Evolutionary conservation across 2,113 vertebrate genomes (phyloP), one percentile per base, ranked within the genome.

Genomic region (Scytalopus superciliaris): DNA sequence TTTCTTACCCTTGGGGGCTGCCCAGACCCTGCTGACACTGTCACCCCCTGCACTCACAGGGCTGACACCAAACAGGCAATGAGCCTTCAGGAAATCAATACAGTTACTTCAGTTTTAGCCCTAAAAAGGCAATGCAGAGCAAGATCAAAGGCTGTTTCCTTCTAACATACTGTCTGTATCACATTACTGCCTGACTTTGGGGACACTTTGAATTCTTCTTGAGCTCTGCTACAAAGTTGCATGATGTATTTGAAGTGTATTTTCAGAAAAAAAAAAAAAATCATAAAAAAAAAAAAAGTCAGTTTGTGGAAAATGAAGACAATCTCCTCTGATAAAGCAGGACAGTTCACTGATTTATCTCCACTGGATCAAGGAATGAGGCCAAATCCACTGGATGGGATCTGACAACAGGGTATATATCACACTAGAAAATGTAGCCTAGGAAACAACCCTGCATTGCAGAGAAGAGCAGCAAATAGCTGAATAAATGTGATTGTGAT

Each of bases 381-480:
- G 27, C 50, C 88, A 95, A 96, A 89, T 22, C 24, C 52, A 64
- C 25, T 27, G 82, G 72, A 63, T 40, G 37, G 55, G 47, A 23
- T 56, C 16, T 77, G 79, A 86, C 79, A 92, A 63, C 37, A 92
- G 64, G 42, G 59, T 67, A 63, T 72, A 42, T 25, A 88, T 88
- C 86, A 42, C 10, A 70, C 33, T 42, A 67, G 60, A 39, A 96
- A 92, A 94, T 84, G 94, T 86, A 96, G 92, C 92, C 93, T 95
- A 90, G 88, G 93, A 93, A 96, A 94, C 88, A 94, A 90, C 37
- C 5, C 94, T 93, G 93, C 94, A 93, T 74, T 96, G 94, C 96
- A 96, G 95, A 74, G 72, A 73, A 60, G 64, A 79, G 45, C 66
- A 95, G 25, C 3, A 5, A 95, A 82, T 12, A 97, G 87, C 93